These are phyloP conservation scores for Herminia tarsipennalis DNA, from an alignment of 2,888 invertebrate species.

Conservation along the genomic window DNA sequence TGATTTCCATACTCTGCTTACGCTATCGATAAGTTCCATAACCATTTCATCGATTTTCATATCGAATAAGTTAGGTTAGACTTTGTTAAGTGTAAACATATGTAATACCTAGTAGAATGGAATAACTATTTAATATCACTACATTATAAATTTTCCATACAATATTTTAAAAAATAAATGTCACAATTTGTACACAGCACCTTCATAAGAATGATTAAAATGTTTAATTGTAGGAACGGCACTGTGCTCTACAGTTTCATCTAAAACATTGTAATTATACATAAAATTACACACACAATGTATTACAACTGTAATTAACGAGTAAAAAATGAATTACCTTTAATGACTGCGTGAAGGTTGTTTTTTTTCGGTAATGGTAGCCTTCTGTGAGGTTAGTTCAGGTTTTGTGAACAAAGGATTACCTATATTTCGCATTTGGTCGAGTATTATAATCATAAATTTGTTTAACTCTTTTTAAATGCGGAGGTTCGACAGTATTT, in stretches of 20 bases:
- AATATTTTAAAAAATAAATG: slow-evolving; percentile 10
- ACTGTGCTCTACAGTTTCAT: slow-evolving; percentile 80
- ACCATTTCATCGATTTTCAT: no score
- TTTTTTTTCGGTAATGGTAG: slow-evolving; percentile 25
- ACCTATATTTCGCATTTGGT: background rate
- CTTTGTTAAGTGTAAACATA: no score
- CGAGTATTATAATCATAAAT: no score
- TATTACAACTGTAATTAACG: slow-evolving; percentile 64
- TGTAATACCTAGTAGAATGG: no score
- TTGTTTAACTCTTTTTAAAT: no score
- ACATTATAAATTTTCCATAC: background rate
- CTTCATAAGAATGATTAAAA: slow-evolving; percentile 73
- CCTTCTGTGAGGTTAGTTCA: slow-evolving; percentile 6
- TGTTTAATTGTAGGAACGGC: slow-evolving; percentile 84
- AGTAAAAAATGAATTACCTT: slow-evolving; percentile 52
- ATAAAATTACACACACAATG: slow-evolving; percentile 57
- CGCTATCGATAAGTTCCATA: no score
- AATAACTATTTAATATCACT: no score
- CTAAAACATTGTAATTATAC: slow-evolving; percentile 63
- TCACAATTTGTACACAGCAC: slow-evolving; percentile 22
- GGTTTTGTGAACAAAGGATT: slow-evolving; percentile 6
- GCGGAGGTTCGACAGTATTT: no score
- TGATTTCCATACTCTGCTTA: no score
- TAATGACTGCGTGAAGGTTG: slow-evolving; percentile 25
- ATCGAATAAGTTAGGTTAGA: no score